Conservation (phyloP, 92 coral and sea anemone species). For the Actinostola sp. region DNA sequence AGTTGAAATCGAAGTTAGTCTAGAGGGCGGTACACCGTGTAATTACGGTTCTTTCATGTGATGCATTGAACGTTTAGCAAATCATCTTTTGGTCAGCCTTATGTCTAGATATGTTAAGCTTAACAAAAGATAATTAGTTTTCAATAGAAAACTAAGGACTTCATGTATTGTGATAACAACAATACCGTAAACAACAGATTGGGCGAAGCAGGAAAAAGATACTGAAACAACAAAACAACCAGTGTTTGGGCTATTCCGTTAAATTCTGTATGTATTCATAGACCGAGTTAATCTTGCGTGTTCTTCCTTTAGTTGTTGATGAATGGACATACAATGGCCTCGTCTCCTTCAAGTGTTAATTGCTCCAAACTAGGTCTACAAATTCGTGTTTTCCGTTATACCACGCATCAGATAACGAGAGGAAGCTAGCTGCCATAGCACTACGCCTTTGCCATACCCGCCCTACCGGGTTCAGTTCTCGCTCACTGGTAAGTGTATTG, state of each 20-base stretch:
- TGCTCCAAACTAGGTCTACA: slow-evolving; percentile 16
- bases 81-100: no score
- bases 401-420: neutral
- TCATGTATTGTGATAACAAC: neutral
- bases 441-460: no score
- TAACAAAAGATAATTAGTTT: slow-evolving; percentile 1
- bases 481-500: neutral
- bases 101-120: no score
- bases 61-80: neutral
- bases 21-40: slow-evolving; percentile 24
- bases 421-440: no score
- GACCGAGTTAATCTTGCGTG: slow-evolving; percentile 19
- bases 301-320: slow-evolving; percentile 12
- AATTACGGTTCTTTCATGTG: neutral
- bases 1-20: neutral
- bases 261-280: neutral
- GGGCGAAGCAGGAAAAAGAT: slow-evolving; percentile 33
- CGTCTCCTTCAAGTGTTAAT: slow-evolving; percentile 61
- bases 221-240: neutral
- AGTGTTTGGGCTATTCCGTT: neutral
- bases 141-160: neutral
- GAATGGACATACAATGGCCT: slow-evolving; percentile 10
- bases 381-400: neutral
- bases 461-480: no score
- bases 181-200: neutral